Conservation (phyloP, 2,888 invertebrate species). For the Drosophila lacicola region DNA sequence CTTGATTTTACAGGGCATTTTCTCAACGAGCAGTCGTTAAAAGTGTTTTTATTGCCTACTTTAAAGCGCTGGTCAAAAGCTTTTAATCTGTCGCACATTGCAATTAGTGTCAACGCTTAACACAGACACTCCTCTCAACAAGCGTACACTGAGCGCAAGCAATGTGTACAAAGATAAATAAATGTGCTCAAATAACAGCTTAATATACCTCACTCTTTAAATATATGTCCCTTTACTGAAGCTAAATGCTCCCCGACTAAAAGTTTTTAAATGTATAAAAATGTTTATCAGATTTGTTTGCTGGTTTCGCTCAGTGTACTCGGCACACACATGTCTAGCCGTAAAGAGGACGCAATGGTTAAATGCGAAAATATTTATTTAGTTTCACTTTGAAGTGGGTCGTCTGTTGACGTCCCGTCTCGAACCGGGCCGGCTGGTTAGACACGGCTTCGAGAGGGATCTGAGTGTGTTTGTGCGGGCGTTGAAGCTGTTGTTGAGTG, state of each 20-base stretch:
- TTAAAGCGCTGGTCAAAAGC: constrained; percentile 45
- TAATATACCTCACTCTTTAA: neutral
- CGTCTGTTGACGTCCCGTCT: constrained; percentile 27
- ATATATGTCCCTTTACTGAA: neutral
- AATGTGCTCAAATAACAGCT: too few species aligned
- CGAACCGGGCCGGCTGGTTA: constrained; percentile 19
- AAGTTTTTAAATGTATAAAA: too few species aligned
- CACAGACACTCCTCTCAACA: constrained; percentile 29
- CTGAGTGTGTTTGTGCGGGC: constrained; percentile 6
- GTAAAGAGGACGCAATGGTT: constrained; percentile 22
- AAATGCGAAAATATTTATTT: constrained; percentile 73
- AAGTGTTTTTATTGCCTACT: constrained; percentile 48
- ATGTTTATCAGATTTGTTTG: too few species aligned
- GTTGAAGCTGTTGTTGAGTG: constrained; percentile 43
- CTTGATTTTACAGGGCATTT: constrained; percentile 15
- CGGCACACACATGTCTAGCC: constrained; percentile 12
- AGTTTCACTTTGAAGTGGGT: constrained; percentile 72
- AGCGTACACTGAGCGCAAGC: constrained; percentile 17
- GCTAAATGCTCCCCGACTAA: too few species aligned
- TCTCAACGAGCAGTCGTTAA: constrained; percentile 3
- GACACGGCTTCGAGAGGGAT: constrained; percentile 30
- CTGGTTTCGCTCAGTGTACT: constrained; percentile 25
- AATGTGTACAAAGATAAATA: neutral
- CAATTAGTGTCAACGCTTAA: constrained; percentile 68
- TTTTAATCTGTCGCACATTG: constrained; percentile 66